Base-by-base conservation (phyloP, 2,888 invertebrate genomes). In the Kryphioiulus occultus region DNA sequence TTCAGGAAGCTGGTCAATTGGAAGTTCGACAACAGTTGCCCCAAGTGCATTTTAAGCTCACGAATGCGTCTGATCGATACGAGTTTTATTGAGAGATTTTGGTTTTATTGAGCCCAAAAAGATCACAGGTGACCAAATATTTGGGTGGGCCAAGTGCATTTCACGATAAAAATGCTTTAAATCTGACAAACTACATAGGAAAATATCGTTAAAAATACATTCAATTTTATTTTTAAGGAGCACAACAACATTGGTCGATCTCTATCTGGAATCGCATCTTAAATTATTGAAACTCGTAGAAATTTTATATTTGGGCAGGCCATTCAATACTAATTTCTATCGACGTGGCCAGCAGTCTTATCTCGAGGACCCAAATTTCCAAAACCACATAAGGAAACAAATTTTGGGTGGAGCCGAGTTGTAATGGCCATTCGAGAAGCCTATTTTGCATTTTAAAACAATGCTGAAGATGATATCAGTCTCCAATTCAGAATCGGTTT, bases 381-480 rank as follows among this genome's bases (percentile, higher is more conserved):
- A 68, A 68, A 68, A 68, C 26, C 22, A 26, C 22, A 68, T 26
- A 26, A 68, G 68, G 68, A 68, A 68, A 68, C 68, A 68, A 68
- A 68, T 68, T 68, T 68, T 68, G 68, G 68, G 68, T 68, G 68
- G 68, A 68, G 68, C 68, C 12, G 22, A 22, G 26, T 68, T 59
- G 59, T 59, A 59, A 59, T 59, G n/a, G 68, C 68, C 26, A 26
- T 68, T 9, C 68, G 26, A 68, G 68, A 68, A 68, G 68, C 68
- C 68, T 68, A 22, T 26, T 68, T 68, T 68, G 68, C 68, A 68
- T 68, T 68, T 68, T 68, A 68, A 68, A 68, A 68, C 68, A 68
- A 68, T 68, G 26, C 68, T 22, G 26, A 68, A 68, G 68, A 68
- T 68, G 68, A 68, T 68, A 68, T 68, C 68, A 22, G 68, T 26